These are phyloP conservation scores for Porites lobata DNA, from an alignment of 92 coral and sea anemone genomes.

Conservation along the genomic window DNA sequence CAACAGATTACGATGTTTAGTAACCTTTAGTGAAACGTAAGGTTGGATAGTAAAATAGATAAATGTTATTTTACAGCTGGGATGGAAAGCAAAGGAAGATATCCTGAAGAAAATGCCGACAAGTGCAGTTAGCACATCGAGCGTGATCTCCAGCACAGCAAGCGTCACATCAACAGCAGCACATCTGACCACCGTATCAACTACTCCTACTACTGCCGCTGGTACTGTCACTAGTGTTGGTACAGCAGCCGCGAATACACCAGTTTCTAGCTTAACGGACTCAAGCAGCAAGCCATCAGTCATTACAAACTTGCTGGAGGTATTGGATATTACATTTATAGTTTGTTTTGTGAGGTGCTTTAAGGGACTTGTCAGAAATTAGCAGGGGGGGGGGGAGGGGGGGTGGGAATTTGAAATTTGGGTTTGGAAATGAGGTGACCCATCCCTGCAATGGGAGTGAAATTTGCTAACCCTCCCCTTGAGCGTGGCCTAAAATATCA, in stretches of 20 bases:
- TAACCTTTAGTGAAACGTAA: too few relatives aligned
- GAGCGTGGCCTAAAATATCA: too few relatives aligned
- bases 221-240: not conserved
- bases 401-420: too few relatives aligned
- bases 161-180: not conserved
- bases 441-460: too few relatives aligned
- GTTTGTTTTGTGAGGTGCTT: too few relatives aligned
- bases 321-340: not conserved
- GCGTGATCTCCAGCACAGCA: not conserved
- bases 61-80: constrained; percentile 56
- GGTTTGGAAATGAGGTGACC: too few relatives aligned
- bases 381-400: too few relatives aligned
- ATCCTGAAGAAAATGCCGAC: constrained; percentile 62
- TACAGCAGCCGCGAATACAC: constrained; percentile 3
- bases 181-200: not conserved
- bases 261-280: constrained; percentile 15
- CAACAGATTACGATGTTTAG: too few relatives aligned
- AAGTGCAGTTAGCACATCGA: not conserved
- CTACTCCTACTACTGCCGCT: not conserved
- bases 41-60: not conserved
- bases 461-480: too few relatives aligned
- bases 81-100: constrained; percentile 82
- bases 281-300: constrained; percentile 38
- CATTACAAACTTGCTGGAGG: constrained; percentile 62
- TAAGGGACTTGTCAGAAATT: too few relatives aligned